Percentiles rank a stretch among this genome's conserved stretches.
phyloP scores from a whole-genome alignment of 2,888 invertebrate species.

The Chromoteleia sp. region DNA sequence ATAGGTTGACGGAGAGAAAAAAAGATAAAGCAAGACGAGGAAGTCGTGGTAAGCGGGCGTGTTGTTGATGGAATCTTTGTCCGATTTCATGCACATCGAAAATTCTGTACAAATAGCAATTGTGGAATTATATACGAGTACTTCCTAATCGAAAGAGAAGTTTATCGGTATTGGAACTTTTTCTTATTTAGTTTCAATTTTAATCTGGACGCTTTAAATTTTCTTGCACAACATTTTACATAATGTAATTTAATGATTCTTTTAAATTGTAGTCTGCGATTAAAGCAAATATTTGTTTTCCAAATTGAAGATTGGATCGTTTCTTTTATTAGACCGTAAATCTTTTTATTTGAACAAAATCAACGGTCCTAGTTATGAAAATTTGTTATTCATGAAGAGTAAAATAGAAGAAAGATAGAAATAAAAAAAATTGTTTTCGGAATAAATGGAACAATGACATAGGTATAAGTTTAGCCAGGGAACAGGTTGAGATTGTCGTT shows the following conservation, averaged over 20 bases:
- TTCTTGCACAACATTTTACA: no score
- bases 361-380: neutral
- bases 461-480: conserved; percentile 50
- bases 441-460: conserved; percentile 51
- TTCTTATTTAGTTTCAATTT: no score
- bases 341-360: no score
- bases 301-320: no score
- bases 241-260: no score
- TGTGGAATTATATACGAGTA: no score
- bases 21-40: conserved; percentile 61
- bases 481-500: conserved; percentile 62
- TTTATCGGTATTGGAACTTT: no score
- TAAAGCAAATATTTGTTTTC: no score
- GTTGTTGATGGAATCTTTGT: conserved; percentile 75
- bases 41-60: conserved; percentile 64
- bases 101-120: conserved; percentile 20
- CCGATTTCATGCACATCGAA: conserved; percentile 41
- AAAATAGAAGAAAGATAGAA: conserved; percentile 3
- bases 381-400: neutral
- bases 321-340: no score
- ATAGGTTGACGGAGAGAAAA: conserved; percentile 34
- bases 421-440: conserved; percentile 16
- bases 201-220: no score
- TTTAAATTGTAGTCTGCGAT: no score
- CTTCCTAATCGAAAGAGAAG: no score